Base-by-base conservation (phyloP, 2,113 vertebrate species). In the Anarhynchus alexandrinus region DNA sequence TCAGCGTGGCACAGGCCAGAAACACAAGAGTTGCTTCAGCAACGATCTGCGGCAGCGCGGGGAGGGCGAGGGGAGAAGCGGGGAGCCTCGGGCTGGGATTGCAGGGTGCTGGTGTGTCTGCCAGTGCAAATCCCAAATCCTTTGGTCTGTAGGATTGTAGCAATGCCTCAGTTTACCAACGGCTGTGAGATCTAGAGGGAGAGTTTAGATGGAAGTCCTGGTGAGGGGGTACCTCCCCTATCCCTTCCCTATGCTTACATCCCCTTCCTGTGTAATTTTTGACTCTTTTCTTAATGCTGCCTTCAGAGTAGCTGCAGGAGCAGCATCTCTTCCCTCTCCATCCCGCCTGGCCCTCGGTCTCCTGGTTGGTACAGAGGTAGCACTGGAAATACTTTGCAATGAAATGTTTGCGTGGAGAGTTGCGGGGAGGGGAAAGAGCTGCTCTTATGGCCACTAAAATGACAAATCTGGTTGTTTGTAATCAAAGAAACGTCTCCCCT, bases 301-400 rank as follows among this genome's bases (percentile, higher is more conserved):
- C 27, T 72, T 89, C 40, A 42, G 38, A 45, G 8, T 11, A 38
- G 45, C 54, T 90, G 61, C 43, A 38, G 38, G 77, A 82, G 4
- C 40, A 77, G 43, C 40, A 27, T 15, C 30, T 79, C 26, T 16
- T 49, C 20, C n/a, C 17, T 52, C 15, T 21, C 27, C 11, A 1
- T 55, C 26, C 38, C 0, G 0, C 25, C 25, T 14, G 45, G 10
- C 6, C 26, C 25, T n/a, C 1, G 1, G 9, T 47, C 32, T 87
- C 29, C 30, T 58, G 14, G 8, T 58, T 17, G 9, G 22, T 32
- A 3, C 1, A 26, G 38, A 51, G 58, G 20, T 30, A 42, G 54
- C 0, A 2, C 67, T 88, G 59, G 55, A 57, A 71, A 29, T 22
- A 6, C 7, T 54, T 78, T 32, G 30, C 2, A 8, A 43, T 70